Evolutionary conservation across 2,113 vertebrate species (phyloP).

Genomic region (Mugil cephalus): DNA sequence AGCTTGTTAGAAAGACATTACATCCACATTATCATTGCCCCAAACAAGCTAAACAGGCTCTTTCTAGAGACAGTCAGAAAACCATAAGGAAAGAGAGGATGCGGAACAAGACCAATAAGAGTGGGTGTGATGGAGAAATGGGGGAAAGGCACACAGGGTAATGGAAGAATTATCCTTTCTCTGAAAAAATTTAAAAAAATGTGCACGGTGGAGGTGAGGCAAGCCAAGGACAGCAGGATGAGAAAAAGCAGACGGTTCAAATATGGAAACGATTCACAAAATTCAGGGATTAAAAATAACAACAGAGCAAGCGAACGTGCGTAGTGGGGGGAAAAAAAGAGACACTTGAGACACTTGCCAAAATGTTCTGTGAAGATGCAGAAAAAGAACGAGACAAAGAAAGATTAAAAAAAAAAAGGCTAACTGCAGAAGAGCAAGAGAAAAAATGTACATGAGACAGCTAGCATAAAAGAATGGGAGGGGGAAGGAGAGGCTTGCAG

Average conservation of each 20-base stretch:
- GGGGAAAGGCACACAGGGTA: slow-evolving; percentile 24
- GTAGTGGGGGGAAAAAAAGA: background rate
- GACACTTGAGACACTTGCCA: background rate
- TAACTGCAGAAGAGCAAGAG: background rate
- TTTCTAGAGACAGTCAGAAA: slow-evolving; percentile 35
- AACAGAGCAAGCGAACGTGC: background rate
- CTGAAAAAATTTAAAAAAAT: slow-evolving; percentile 14
- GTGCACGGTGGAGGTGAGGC: slow-evolving; percentile 11
- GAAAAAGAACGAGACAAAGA: background rate
- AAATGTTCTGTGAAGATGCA: background rate
- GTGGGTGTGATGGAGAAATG: slow-evolving; percentile 46
- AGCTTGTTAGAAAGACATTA: slow-evolving; percentile 65
- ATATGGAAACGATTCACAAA: background rate
- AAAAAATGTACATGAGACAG: slow-evolving; percentile 32
- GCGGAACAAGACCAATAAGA: slow-evolving; percentile 41
- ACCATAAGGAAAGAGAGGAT: slow-evolving; percentile 28
- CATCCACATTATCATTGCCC: slow-evolving; percentile 41
- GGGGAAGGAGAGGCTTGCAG: slow-evolving; percentile 37
- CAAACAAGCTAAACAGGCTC: slow-evolving; percentile 6
- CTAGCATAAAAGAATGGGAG: slow-evolving; percentile 29
- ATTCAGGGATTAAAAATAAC: slow-evolving; percentile 8
- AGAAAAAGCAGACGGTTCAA: slow-evolving; percentile 10
- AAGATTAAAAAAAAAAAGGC: background rate
- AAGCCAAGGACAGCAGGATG: slow-evolving; percentile 10
- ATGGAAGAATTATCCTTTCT: slow-evolving; percentile 47